Evolutionary conservation across 2,797 vertebrate species (phyloP), one percentile per base, ranked within the genome.

Genomic region (Zonotrichia albicollis): DNA sequence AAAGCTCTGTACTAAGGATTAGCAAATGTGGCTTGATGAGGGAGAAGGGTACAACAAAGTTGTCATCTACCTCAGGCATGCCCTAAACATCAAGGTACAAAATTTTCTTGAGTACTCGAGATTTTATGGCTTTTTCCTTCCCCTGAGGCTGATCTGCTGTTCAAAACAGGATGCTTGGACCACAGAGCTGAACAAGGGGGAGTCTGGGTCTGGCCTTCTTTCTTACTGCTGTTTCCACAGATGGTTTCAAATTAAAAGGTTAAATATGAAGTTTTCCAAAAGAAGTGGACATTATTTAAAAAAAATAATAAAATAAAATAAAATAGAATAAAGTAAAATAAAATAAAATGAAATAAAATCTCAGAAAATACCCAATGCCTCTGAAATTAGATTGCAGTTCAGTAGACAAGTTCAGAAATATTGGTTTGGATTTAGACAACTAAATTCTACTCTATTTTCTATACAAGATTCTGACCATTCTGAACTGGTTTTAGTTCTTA

Each of bases 81-180:
- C 4, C 29, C 16, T 85, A 51, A 71, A 71, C 2, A 6, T 64
- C 36, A 40, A 51, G 13, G 3, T 40, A 45, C 6, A 66, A 45
- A 42, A 10, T 42, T 5, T 72, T 65, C 34, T 30, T 45, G 6
- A 17, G 4, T 43, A 34, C 2, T 65, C 1, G 1, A 0, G 0
- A 1, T 3, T 10, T 10, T 6, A 40, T 15, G 38, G 6, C 25
- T 29, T 43, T 60, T 17, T 11, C 12, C 7, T 20, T 70, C 5
- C 1, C 10, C 65, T 70, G 38, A 71, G 54, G 9, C 3, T 71
- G 16, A 5, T 55, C 13, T 71, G 21, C 13, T 81, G 2, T 34
- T 74, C 16, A 29, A 45, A 74, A 60, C 9, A 27, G 43, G 42
- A 11, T 22, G 11, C 3, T 55, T n/a, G n/a, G 19, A 29, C 5